Conservation (phyloP, 2,797 vertebrate species). For the Notolabrus celidotus region DNA sequence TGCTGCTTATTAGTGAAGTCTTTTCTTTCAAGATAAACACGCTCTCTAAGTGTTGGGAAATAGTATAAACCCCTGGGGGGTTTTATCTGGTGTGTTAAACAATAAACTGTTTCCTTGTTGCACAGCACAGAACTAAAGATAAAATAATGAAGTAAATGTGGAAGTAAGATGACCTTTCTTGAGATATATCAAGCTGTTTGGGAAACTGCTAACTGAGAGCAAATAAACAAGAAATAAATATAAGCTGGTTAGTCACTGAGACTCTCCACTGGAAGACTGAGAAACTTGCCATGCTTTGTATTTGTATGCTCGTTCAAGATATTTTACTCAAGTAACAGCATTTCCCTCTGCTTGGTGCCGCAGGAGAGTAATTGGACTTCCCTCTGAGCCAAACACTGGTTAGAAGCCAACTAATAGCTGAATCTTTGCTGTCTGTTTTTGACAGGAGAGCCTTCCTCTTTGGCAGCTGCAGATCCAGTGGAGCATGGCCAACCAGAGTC, state of each 20-base stretch:
- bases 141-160: background rate
- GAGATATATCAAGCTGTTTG: background rate
- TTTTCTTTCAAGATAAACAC: conserved; percentile 42
- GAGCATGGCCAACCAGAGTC: conserved; percentile 83
- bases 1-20: conserved; percentile 47
- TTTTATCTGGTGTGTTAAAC: background rate
- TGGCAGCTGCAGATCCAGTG: conserved; percentile 92
- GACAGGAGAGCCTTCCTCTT: conserved; percentile 88
- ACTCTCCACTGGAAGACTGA: background rate
- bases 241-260: background rate
- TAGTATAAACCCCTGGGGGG: conserved; percentile 1
- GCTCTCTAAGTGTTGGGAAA: conserved; percentile 29
- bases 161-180: background rate
- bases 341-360: background rate
- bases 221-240: no score
- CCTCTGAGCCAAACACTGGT: background rate
- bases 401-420: background rate
- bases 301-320: background rate
- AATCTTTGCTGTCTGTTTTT: background rate
- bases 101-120: conserved; percentile 7
- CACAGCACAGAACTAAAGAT: background rate
- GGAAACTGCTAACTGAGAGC: background rate
- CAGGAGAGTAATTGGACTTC: background rate
- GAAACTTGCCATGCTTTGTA: background rate
- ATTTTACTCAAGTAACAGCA: background rate